Percentiles rank a stretch among this genome's conserved stretches.
These are phyloP conservation scores for Eueides isabella DNA, from an alignment of 1,140 invertebrate genomes.

Conservation along the genomic window DNA sequence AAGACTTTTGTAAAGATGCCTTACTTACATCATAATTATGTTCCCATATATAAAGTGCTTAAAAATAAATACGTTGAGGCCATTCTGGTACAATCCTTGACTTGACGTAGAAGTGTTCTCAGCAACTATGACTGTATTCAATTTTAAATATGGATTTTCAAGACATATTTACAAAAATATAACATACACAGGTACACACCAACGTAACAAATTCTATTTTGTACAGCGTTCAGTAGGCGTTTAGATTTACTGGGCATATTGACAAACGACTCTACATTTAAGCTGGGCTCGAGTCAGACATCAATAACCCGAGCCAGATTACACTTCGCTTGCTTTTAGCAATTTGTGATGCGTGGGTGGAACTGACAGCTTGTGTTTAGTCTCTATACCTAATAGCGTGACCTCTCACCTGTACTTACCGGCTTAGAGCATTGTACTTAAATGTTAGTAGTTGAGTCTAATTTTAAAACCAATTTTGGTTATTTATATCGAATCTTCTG, in stretches of 20 bases:
- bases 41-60: no score
- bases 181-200: neutral
- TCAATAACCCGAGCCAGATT: neutral
- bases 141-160: no score
- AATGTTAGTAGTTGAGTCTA: neutral
- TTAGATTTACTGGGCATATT: neutral
- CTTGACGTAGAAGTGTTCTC: no score
- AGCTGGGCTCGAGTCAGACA: neutral
- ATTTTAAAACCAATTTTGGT: neutral
- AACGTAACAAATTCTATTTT: neutral
- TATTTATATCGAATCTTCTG: neutral
- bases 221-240: conserved; percentile 7
- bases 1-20: neutral
- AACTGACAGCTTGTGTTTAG: neutral
- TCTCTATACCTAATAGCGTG: neutral
- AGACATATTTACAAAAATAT: neutral
- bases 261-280: conserved; percentile 7
- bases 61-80: no score
- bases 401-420: neutral
- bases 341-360: neutral
- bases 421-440: neutral
- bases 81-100: no score
- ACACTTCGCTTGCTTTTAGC: conserved; percentile 8
- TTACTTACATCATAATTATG: no score
- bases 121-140: no score